These are phyloP conservation scores for Tenthredo amoena DNA, from an alignment of 2,888 invertebrate genomes.

Conservation along the genomic window DNA sequence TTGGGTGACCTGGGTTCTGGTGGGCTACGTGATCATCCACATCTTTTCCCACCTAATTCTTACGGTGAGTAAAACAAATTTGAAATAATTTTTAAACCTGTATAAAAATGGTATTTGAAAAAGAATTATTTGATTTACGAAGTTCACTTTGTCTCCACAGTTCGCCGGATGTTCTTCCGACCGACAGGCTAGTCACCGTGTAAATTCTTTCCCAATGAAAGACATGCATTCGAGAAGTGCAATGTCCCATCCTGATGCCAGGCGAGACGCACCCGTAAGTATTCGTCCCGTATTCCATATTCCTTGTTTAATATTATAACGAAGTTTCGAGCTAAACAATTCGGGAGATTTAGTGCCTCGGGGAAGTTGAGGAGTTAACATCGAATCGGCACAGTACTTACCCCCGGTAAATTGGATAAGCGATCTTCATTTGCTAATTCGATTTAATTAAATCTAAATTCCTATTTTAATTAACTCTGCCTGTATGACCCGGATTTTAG, in stretches of 20 bases:
- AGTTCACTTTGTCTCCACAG: constrained; percentile 80
- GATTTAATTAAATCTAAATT: constrained; percentile 37
- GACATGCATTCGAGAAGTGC: constrained; percentile 85
- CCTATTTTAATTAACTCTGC: constrained; percentile 13
- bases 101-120: background rate
- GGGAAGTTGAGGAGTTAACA: background rate
- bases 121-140: constrained; percentile 55
- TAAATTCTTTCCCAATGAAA: constrained; percentile 92
- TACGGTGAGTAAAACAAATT: constrained; percentile 83
- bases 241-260: constrained; percentile 85
- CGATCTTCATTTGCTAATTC: constrained; percentile 34
- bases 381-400: background rate
- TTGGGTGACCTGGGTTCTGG: constrained; percentile 93
- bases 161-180: constrained; percentile 89
- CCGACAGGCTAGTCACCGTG: constrained; percentile 85
- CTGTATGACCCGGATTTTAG: constrained; percentile 35
- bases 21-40: constrained; percentile 94
- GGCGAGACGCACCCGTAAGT: constrained; percentile 89
- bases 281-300: background rate
- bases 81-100: too few relatives aligned
- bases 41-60: constrained; percentile 92
- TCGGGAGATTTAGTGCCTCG: background rate
- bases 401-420: constrained; percentile 31
- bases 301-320: background rate
- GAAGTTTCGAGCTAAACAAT: background rate